Base-by-base conservation (phyloP, 37 sponge, comb jelly and placozoan species). In the Cliona cf. orientalis region DNA sequence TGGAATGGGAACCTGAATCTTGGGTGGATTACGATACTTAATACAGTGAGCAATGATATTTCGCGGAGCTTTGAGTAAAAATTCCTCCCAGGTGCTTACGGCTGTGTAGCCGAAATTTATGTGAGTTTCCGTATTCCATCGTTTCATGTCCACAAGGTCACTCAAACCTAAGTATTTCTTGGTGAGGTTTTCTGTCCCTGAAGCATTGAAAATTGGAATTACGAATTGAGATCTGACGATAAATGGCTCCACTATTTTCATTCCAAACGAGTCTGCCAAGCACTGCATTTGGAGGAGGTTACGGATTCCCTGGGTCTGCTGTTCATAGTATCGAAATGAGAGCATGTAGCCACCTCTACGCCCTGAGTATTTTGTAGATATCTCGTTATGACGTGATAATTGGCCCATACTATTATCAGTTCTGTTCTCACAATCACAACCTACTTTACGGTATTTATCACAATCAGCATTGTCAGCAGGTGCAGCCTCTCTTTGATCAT, bases 171-270 rank as follows among this genome's bases (percentile, higher is more conserved):
- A 41, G 28, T 3, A 32, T 32, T 42, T n/a, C 2, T 28, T 37
- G 3, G 9, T 49, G 7, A 2, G 11, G 12, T 38, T 1, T 11
- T 53, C 25, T 21, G 32, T 35, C 44, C 21, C n/a, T 28, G 41
- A 53, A n/a, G 72, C 42, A 1, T 58, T 25, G 14, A 19, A 46
- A 31, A 72, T 45, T 3, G 72, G 41, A 34, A 82, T 21, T 23
- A 17, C 39, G 39, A 75, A 56, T 5, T 14, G n/a, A 0, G 84
- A 84, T 2, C 23, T 44, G 29, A 9, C 12, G 2, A 84, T 17
- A 46, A 84, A 84, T 11, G 84, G 84, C 66, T 84, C 84, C 41
- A 84, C 84, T 3, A 75, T 31, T 37, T 5, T 33, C 42, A 84
- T 41, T 0, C 68, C 76, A 53, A 63, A 68, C 32, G 59, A 46